These are phyloP conservation scores for Drosophila trichaetosa DNA, from an alignment of 2,888 invertebrate genomes.

Conservation along the genomic window DNA sequence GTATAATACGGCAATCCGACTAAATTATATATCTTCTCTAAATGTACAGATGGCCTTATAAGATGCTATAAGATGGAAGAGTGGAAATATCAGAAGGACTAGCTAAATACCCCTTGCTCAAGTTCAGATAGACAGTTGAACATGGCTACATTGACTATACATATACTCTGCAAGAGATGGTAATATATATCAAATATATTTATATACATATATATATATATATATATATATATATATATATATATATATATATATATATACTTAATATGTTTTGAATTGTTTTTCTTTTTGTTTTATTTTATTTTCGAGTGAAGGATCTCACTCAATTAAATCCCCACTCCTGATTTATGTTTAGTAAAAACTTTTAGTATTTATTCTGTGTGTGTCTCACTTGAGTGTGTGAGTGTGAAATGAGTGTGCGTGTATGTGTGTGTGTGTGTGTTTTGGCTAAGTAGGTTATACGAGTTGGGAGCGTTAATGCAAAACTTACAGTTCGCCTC, in stretches of 20 bases:
- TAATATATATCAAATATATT: background rate
- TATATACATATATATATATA: too few species aligned
- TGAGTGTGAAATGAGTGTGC: background rate
- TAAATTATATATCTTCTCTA: background rate
- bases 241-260: background rate
- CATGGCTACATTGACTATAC: background rate
- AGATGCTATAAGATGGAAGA: too few species aligned
- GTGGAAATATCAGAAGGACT: background rate
- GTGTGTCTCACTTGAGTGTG: background rate
- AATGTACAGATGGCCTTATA: background rate
- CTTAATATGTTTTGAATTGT: background rate
- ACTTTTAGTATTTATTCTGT: background rate
- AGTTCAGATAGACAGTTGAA: slow-evolving; percentile 6
- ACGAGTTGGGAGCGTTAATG: slow-evolving; percentile 26
- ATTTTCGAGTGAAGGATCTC: background rate
- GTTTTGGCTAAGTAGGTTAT: background rate
- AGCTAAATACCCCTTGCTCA: background rate
- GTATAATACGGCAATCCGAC: background rate
- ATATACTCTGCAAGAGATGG: background rate
- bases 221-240: background rate
- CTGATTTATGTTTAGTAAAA: background rate
- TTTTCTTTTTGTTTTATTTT: background rate
- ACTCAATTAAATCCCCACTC: background rate
- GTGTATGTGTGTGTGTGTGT: background rate
- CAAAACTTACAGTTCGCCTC: slow-evolving; percentile 86